These are phyloP conservation scores for Cercopithecus diana DNA, from an alignment of 2,797 vertebrate species.

Conservation along the genomic window DNA sequence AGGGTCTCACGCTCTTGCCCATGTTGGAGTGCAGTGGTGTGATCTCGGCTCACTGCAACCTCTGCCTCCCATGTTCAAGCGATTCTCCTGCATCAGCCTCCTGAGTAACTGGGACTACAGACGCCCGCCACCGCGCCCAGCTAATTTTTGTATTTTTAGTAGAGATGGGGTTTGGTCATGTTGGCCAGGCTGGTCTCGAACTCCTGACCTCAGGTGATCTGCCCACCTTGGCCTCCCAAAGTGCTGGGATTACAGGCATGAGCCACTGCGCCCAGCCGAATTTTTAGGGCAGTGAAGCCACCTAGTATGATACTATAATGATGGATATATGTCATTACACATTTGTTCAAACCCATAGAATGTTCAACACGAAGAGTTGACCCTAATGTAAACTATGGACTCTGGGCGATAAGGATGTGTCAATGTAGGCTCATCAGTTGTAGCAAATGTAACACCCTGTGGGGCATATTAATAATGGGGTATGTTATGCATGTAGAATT, in stretches of 20 bases:
- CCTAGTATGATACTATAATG: no score
- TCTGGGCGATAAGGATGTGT: no score
- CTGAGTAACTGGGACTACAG: neutral
- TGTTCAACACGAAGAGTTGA: no score
- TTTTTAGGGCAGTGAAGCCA: no score
- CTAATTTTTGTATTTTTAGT: neutral
- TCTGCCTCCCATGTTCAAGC: neutral
- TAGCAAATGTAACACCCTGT: no score
- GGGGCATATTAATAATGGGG: no score
- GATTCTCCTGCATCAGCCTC: neutral
- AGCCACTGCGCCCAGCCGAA: neutral
- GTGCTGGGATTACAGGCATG: neutral
- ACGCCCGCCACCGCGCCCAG: neutral
- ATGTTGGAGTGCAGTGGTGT: neutral
- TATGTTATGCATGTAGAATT: no score
- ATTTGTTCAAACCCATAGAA: no score
- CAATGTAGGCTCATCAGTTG: no score
- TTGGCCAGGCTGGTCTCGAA: neutral
- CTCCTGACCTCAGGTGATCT: neutral
- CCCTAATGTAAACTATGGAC: no score
- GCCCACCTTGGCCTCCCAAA: neutral
- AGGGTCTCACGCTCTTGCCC: neutral
- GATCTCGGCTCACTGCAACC: neutral
- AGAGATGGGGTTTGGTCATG: neutral
- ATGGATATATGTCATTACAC: no score